These are phyloP conservation scores for Reticulitermes speratus DNA, from an alignment of 1,140 invertebrate genomes.

Conservation along the genomic window DNA sequence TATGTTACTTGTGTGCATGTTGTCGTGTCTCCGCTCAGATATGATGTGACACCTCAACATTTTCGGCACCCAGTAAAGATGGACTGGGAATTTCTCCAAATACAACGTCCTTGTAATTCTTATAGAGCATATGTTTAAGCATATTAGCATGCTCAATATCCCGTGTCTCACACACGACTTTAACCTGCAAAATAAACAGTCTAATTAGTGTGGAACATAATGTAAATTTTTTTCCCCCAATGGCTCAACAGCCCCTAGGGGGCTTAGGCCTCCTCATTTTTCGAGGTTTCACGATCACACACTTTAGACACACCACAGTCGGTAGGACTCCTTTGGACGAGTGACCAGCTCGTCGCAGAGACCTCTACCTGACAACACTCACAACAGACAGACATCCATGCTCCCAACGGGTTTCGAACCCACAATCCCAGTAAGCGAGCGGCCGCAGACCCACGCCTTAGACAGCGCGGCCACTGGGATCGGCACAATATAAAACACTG, in stretches of 20 bases:
- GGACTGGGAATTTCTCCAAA: constrained; percentile 32
- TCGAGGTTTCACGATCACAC: too few species aligned
- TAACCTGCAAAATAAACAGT: constrained; percentile 55
- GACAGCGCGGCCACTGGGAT: too few species aligned
- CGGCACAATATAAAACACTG: too few species aligned
- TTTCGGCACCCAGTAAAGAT: not conserved
- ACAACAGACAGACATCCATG: too few species aligned
- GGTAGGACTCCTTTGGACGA: not conserved
- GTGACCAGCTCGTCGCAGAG: too few species aligned
- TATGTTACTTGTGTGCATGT: too few species aligned
- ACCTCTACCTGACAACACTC: too few species aligned
- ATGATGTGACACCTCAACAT: not conserved
- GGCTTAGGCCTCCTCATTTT: too few species aligned
- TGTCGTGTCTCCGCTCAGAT: not conserved
- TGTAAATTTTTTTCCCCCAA: not conserved
- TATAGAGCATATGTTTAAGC: constrained; percentile 59
- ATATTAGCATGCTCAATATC: constrained; percentile 73
- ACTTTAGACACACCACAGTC: not conserved
- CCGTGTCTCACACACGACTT: constrained; percentile 81
- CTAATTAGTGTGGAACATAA: not conserved
- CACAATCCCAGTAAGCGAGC: too few species aligned
- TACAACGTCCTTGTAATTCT: constrained; percentile 58
- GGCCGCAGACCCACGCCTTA: too few species aligned
- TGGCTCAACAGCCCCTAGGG: too few species aligned
- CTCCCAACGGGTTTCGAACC: too few species aligned